Conservation (phyloP, 2,797 vertebrate species). For the Streptopelia turtur region DNA sequence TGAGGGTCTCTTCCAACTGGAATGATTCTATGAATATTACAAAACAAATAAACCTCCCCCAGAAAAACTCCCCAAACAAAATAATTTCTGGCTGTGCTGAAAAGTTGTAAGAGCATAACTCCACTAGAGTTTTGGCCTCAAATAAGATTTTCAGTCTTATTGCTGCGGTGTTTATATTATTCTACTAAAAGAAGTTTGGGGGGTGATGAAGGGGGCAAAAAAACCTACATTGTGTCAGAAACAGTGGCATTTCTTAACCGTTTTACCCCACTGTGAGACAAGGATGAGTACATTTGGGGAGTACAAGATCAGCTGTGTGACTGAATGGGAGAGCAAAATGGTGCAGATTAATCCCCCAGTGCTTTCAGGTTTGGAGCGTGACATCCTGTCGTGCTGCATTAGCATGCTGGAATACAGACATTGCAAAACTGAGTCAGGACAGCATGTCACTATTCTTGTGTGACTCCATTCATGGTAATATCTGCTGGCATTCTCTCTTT, state of each 20-base stretch:
- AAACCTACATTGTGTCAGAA: background rate
- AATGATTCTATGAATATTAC: background rate
- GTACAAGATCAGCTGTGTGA: background rate
- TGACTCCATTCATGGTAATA: conserved; percentile 30
- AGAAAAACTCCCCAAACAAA: background rate
- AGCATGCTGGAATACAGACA: background rate
- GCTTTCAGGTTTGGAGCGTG: background rate
- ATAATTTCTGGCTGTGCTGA: background rate
- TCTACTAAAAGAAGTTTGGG: background rate
- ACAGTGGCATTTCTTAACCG: background rate
- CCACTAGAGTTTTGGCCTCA: background rate
- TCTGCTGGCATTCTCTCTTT: conserved; percentile 17
- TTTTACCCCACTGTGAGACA: background rate
- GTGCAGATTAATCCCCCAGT: background rate
- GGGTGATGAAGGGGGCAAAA: background rate
- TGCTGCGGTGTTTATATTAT: background rate
- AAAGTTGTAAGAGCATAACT: background rate
- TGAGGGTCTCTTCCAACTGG: too few relatives aligned
- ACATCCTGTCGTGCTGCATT: background rate
- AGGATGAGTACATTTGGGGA: background rate
- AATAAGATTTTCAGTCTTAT: background rate
- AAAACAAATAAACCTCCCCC: background rate
- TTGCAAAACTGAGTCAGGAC: conserved; percentile 25
- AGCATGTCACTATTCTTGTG: conserved; percentile 14
- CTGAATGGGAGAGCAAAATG: background rate